Evolutionary conservation across 2,888 invertebrate genomes (phyloP), one percentile per base, ranked within the genome.

Genomic region (Lutraria lutraria): DNA sequence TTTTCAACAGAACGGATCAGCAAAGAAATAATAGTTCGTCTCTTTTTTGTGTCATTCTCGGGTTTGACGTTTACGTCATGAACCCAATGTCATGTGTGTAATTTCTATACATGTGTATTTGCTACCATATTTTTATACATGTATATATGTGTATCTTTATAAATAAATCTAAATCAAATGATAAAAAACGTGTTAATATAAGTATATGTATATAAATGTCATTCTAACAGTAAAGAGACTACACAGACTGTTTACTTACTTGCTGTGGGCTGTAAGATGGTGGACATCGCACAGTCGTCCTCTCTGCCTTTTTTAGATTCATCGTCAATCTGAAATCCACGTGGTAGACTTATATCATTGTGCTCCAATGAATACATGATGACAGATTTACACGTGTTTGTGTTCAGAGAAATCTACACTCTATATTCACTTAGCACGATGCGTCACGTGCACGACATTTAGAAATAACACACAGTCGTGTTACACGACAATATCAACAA

Each of bases 231-330:
- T 8, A 43, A 2, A 43, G 43, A 43, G 2, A 43, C 8, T 8
- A 43, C 43, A 43, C 2, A 8, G 2, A 43, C 2, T 8, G 34
- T 34, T 10, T 88, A 94, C 92, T 92, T 91, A 94, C 94, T 94
- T 81, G 94, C 93, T 10, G 93, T 91, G 0, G 94, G 94, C 88
- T 94, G 94, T 19, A 94, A 88, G 31, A 94, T 94, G 16, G 94
- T 94, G 6, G 94, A 93, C 93, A 94, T 92, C 43, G 91, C 93
- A 81, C 94, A 94, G 87, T 94, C 94, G 92, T 94, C 91, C 81
- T 93, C 92, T 31, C 93, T 92, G 63, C 92, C 88, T 76, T 90
- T 91, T 89, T 93, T 92, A 87, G 90, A 90, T 43, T 92, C 89
- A 68, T 94, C 94, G 25, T 93, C 93, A 81, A 93, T 92, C 94